Base-by-base conservation (phyloP, 2,797 vertebrate species). In the Pseudochromis fuscus region DNA sequence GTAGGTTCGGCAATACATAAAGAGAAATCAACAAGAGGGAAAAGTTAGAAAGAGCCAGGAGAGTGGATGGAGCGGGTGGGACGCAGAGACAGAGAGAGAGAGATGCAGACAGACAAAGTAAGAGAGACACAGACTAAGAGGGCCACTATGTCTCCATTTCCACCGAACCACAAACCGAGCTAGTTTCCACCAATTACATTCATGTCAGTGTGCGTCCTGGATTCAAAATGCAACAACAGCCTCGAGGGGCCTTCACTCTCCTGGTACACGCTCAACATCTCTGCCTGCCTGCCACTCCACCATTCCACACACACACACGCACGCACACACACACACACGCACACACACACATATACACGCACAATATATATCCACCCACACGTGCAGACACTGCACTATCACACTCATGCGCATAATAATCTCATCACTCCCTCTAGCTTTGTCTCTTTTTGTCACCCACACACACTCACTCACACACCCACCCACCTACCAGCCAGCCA, bases 171-270 rank as follows among this genome's bases (percentile, higher is more conserved):
- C 83, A 81, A 85, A 86, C 84, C 61, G 51, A 86, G 87, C 85
- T 88, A 88, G 83, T 93, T 93, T 90, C 88, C 87, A 87, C 89
- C 93, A 92, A 92, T 94, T 94, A 93, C 88, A 88, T 92, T 85
- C 82, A 86, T 85, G 90, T 91, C 89, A 85, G 83, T 64, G 85
- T 92, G 82, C 68, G 67, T 88, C 90, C 92, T 74, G 81, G 85
- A 89, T 92, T 93, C 86, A 84, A 82, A 90, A 92, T 87, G 88
- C 83, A 92, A 91, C 88, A 86, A 82, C 79, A 87, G 85, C 91
- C 92, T 90, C 55, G 50, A 80, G 92, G 92, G 87, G 81, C 72
- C 79, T 83, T 89, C 86, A 81, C 64, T 90, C 84, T 87, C 84
- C 77, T 81, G 79, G 59, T 84, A 65, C 76, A 82, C 65, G 67